phyloP scores from a whole-genome alignment of 2,113 vertebrate species.

The Cisticola juncidis region DNA sequence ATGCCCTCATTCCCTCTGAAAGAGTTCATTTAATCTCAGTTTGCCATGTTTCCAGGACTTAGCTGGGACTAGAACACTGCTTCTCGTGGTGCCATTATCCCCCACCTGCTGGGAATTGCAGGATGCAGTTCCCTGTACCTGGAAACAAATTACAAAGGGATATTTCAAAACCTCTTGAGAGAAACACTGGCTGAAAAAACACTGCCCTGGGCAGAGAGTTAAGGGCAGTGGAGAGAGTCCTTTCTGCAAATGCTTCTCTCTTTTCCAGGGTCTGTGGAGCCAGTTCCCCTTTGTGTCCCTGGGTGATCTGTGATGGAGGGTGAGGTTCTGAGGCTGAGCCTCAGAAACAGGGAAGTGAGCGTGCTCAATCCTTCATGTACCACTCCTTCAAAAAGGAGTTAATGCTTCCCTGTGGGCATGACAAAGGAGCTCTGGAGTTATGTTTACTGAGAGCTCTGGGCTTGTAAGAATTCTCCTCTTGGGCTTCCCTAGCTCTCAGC shows the following conservation, averaged over 20 bases:
- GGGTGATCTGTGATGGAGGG: neutral
- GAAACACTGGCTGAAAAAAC: too few species aligned
- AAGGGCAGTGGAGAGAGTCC: neutral
- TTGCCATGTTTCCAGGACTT: neutral
- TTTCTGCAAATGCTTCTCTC: neutral
- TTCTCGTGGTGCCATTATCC: neutral
- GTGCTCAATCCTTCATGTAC: neutral
- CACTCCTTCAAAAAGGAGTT: neutral
- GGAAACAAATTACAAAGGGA: neutral
- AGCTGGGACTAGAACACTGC: neutral
- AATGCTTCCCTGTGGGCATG: fast-evolving
- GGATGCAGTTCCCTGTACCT: neutral
- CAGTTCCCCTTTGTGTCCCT: neutral
- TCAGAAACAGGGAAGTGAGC: neutral
- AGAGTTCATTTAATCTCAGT: neutral
- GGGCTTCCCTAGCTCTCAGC: neutral
- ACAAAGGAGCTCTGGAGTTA: neutral
- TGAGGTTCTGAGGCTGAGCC: too few species aligned
- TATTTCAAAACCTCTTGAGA: neutral
- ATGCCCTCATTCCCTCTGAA: neutral
- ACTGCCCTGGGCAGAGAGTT: neutral
- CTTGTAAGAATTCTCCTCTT: neutral
- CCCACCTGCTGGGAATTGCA: neutral
- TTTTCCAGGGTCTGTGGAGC: neutral
- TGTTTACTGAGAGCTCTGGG: neutral